These are phyloP conservation scores for Eledona agricola DNA, from an alignment of 2,888 invertebrate species.

Conservation along the genomic window DNA sequence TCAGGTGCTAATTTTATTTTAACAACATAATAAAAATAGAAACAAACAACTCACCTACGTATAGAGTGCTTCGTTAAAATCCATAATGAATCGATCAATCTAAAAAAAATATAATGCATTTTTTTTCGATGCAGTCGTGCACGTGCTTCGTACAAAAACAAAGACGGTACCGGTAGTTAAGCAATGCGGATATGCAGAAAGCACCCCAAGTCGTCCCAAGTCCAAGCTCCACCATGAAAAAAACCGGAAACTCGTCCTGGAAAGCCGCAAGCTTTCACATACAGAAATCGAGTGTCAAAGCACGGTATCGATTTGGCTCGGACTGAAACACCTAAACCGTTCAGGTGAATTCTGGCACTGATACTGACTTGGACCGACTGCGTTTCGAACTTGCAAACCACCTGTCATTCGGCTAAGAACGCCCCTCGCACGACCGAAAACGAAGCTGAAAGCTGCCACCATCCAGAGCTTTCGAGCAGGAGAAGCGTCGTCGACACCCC, in stretches of 20 bases:
- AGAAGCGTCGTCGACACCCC: background rate
- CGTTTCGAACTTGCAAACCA: slow-evolving; percentile 36
- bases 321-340: slow-evolving; percentile 27
- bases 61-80: slow-evolving; percentile 9
- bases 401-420: slow-evolving; percentile 40
- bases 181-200: background rate
- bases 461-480: slow-evolving; percentile 10
- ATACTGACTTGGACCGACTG: slow-evolving; percentile 24
- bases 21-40: background rate
- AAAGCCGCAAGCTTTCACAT: too few relatives aligned
- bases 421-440: slow-evolving; percentile 4
- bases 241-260: slow-evolving; percentile 10
- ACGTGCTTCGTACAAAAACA: slow-evolving; percentile 3
- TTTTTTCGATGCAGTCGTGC: slow-evolving; percentile 2
- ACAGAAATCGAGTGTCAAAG: background rate
- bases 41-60: slow-evolving; percentile 10
- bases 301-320: slow-evolving; percentile 29
- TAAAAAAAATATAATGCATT: background rate
- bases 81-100: slow-evolving; percentile 1
- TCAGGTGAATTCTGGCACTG: slow-evolving; percentile 39
- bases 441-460: slow-evolving; percentile 14
- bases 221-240: too few relatives aligned
- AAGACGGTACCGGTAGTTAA: background rate
- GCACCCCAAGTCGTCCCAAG: too few relatives aligned
- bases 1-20: slow-evolving; percentile 2